Base-by-base conservation (phyloP, 2,113 vertebrate species). In the Galbula dea region DNA sequence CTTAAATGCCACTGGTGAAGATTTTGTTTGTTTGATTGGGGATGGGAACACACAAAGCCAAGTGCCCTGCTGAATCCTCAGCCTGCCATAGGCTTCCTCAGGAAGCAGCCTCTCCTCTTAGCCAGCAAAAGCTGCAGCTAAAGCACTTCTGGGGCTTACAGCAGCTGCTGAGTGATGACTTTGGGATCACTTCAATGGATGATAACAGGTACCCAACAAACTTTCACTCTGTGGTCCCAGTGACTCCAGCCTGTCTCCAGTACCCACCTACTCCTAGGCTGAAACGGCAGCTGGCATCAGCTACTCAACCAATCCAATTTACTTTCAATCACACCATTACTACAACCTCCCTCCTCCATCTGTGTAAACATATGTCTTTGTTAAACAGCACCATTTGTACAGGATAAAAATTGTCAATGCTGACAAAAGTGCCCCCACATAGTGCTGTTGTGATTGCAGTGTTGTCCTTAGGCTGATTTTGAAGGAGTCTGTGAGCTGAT, bases 381-480 rank as follows among this genome's bases (percentile, higher is more conserved):
- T 96, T 96, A 96, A 96, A 96, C 96, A 95, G 91, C 94, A 88
- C 93, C 94, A 96, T 94, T 95, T 96, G 92, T 84, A 94, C 81
- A 79, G 92, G 88, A 93, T 96, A 96, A 97, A 96, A 97, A 96
- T 96, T 96, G 94, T 94, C 96, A 97, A 82, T 95, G 95, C 94
- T 94, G 94, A 96, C 94, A 93, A 96, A 96, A 96, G 87, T 94
- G 93, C 94, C 95, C 92, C 94, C 95, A 95, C 94, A 57, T 95
- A 94, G 95, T 93, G 90, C 94, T 94, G 92, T 96, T 94, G 95
- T 91, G 91, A 96, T 95, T 88, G 85, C 89, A 90, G 34, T 93
- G 91, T 91, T 94, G 93, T 94, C 85, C 85, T 94, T 63, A 66
- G 88, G 88, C 89, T 92, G 93, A 93, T 91, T 96, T 92, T 86